Base-by-base conservation (phyloP, 2,797 vertebrate species). In the Bucorvus abyssinicus region DNA sequence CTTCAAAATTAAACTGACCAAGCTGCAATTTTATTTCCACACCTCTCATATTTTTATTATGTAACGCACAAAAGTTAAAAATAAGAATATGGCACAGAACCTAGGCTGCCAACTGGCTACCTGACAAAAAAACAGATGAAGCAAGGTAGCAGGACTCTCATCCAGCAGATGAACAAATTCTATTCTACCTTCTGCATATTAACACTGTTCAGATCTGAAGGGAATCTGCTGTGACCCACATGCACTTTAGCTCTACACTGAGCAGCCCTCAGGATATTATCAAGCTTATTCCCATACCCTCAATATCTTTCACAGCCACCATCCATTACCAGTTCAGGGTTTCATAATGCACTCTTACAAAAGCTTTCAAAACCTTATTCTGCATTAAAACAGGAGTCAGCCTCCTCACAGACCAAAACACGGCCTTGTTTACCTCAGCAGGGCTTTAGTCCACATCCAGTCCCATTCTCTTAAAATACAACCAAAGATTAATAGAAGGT, bases 81-180 rank as follows among this genome's bases (percentile, higher is more conserved):
- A 22, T n/a, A 79, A 73, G 59, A 40, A 42, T 20, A 68, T 55
- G 22, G 27, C 10, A 34, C 26, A 67, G 34, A 75, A 47, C 47
- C 92, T 67, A 84, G 60, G 49, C 56, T 90, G 64, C 83, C 85
- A 84, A 23, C 32, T 87, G 89, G 70, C 67, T 53, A 21, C 67
- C 56, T 74, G 63, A 64, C 80, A 95, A 70, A 84, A 79, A 52
- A 79, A 36, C 40, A 91, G 70, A 82, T 69, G 89, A 93, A 83
- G 49, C 59, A 89, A 82, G 56, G 67, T 70, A 73, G 59, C 55
- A 86, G 79, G 71, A 80, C 24, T 82, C 55, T 65, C 50, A 76
- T 82, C 36, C 44, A 50, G 49, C 52, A 79, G 67, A 63, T 57
- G 40, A 91, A 79, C 79, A 40, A 38, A 32, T 29, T 73, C 22